Base-by-base conservation (phyloP, 2,888 invertebrate species). In the Aspidiotus destructor region DNA sequence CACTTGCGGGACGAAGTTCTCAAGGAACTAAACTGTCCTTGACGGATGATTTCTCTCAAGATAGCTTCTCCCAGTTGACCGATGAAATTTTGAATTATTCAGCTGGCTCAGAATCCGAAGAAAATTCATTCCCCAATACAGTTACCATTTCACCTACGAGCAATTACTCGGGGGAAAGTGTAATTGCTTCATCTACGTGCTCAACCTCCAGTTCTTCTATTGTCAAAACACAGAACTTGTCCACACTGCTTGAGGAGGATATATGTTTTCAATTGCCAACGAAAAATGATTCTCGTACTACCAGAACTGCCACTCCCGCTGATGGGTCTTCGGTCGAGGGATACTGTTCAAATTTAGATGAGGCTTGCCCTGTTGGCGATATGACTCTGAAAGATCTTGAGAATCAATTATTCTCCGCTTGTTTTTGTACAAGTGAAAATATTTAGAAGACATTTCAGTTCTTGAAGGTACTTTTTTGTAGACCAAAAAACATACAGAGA, bases 21-120 rank as follows among this genome's bases (percentile, higher is more conserved):
- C 1, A 5, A 5, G 28, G 28, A 28, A 28, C 28, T 28, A 28
- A 28, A 28, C 5, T 5, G 1, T 28, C 28, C 28, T 5, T 28
- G 28, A 7, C 60, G 9, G 11, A 60, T 7, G 58, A 58, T 48
- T 67, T 67, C 42, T 67, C 67, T 7, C 58, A 67, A 13, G 67
- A 65, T 28, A 65, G 65, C 48, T 65, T 65, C 48, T 55, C 57
- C 17, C 65, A 58, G 48, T 42, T 65, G 1, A 65, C 65, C 16
- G 65, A 65, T 48, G 65, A 67, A 67, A 67, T 67, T 40, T 48
- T 67, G 40, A 67, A 67, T 17, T 67, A 40, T 40, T 40, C 67
- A 8, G 16, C 58, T 1, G 40, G 9, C 10, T 58, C 58, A 8
- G 42, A 42, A 15, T 41, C 67, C n/a, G 41, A 60, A 40, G 28